Evolutionary conservation across 2,888 invertebrate genomes (phyloP), one percentile per base, ranked within the genome.

Genomic region (Mactromeris polynyma): DNA sequence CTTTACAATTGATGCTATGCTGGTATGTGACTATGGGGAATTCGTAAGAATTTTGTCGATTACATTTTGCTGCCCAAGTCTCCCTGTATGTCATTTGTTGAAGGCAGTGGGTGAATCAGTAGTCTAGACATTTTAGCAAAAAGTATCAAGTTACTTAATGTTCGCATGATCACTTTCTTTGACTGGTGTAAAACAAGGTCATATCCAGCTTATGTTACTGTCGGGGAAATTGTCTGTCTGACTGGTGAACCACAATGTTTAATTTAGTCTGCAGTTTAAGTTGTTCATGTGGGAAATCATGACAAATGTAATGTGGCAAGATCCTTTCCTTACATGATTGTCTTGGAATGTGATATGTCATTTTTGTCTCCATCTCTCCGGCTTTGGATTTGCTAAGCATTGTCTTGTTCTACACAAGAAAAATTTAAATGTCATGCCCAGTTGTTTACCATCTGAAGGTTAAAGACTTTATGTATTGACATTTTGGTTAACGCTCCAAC

Each of bases 281-380:
- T 9, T 26, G 58, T 26, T 26, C 58, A 64, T 64, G 11, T 26
- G 58, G 58, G 58, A 26, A 64, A 64, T 64, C 58, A 64, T 64
- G 58, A 64, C 58, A 64, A 64, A 64, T 64, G n/a, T 64, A 64
- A 64, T 64, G 26, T 64, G n/a, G 58, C 26, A 64, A n/a, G 26
- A 26, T 26, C 9, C 26, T 21, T n/a, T 9, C 58, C n/a, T 64
- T 6, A 64, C 26, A 26, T 7, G n/a, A 26, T 64, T 64, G 58
- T 64, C 58, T 64, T 9, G 26, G 9, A 64, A 4, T n/a, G 26
- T 64, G n/a, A 64, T 26, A 64, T 11, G 17, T 4, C 46, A 46
- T 46, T 46, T 3, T 4, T 46, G 46, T 46, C 46, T 58, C 58
- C 21, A 19, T n/a, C 58, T 58, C 26, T 2, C 58, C 6, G 6